Evolutionary conservation across 2,797 vertebrate genomes (phyloP), one percentile per base, ranked within the genome.

Genomic region (Cygnus olor): DNA sequence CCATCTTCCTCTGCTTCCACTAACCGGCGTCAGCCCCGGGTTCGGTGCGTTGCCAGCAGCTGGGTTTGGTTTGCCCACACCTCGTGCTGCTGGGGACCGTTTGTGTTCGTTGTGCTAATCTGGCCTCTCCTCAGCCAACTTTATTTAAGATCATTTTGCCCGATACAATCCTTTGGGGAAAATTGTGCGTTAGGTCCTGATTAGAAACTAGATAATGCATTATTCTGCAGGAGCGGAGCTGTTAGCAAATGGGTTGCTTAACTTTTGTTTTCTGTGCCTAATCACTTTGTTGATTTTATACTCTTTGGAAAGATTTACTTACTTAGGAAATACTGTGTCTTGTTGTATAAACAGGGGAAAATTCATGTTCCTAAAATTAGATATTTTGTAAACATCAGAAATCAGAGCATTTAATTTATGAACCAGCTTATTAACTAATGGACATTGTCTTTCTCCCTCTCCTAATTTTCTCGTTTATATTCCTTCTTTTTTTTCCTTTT

Each of bases 331-430:
- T 74, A 61, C 83, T 90, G 80, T 63, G 34, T 49, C 83, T 38
- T 42, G 47, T 63, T 84, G 76, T 80, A 93, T 95, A 95, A 97
- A 97, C 85, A 91, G 58, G 80, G 95, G 84, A 90, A 89, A 91
- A 96, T 68, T 80, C 90, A 38, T 34, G 17, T 72, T 88, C 73
- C 94, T 82, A 93, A 95, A 97, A 96, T 94, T 28, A 95, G 95
- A 11, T 78, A 45, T 80, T 89, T 72, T 87, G 77, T 96, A 95
- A 97, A 94, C 91, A 89, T 30, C 24, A 40, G 60, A 17, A 78
- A 90, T 80, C 9, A 56, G 42, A 89, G 68, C 76, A 27, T 80
- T 93, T 88, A 51, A 85, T 95, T 84, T 92, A 74, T 32, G 82
- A 78, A 36, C 78, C 68, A 8, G 72, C 63, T 45, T 89, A 44